Evolutionary conservation across 2,113 vertebrate genomes (phyloP), one percentile per base, ranked within the genome.

Genomic region (Empidonax alnorum): DNA sequence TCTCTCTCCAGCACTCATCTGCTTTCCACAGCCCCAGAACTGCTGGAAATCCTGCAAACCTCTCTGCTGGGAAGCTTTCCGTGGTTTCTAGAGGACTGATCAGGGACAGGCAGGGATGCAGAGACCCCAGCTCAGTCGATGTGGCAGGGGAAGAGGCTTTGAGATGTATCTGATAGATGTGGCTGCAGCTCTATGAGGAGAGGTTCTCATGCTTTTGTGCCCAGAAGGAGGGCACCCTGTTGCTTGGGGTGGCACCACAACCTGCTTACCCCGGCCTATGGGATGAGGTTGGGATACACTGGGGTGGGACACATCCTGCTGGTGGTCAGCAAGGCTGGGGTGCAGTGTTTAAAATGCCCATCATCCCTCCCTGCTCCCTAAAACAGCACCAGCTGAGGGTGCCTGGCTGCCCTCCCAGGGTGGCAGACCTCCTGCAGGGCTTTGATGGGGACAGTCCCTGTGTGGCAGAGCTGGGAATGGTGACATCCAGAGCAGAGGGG

Each of bases 81-180:
- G 0, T 5, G 18, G 31, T 23, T 74, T 49, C 25, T 82, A 39
- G 19, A 2, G 56, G 59, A 66, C n/a, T 3, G 13, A 3, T 11
- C 2, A 20, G 33, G 56, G 18, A 67, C 39, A 18, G 18, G 35
- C 2, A 3, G 65, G 16, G 65, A 4, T 30, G 42, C 12, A 3
- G 1, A 35, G n/a, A 72, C 25, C 33, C 25, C 0, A 0, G 0
- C 10, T 76, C 59, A 62, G 77, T n/a, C 31, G 30, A 37, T 2
- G 1, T 3, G 12, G 17, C 33, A 5, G 28, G 27, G 14, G 12
- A 56, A 17, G 24, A 69, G 37, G 33, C 61, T 59, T 62, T 67
- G 39, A 17, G 75, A 50, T 50, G 23, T 12, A 6, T 69, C 35
- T 47, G 74, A 9, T 31, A 37, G 56, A 33, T 3, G 5, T 13